A percentile compares a stretch with the other conserved stretches of the same genome.
Evolutionary conservation across 2,888 invertebrate genomes (phyloP).

Genomic region (Eupeodes luniger): DNA sequence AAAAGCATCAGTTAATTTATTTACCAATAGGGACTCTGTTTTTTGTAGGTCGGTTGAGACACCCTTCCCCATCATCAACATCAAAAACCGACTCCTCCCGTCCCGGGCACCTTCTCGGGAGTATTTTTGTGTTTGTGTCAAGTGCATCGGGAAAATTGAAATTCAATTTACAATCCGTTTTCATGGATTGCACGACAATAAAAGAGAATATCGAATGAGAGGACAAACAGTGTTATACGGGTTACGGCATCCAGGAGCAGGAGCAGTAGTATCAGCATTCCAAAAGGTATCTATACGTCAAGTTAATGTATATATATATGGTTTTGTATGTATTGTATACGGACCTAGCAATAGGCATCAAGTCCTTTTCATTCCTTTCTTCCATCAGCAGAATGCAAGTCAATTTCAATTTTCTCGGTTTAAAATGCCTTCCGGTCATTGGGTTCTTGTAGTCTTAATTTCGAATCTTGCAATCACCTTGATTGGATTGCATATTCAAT

Average conservation of each 20-base stretch:
- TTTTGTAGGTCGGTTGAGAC: conserved; percentile 3
- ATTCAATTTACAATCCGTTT: conserved; percentile 70
- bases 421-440: conserved; percentile 25
- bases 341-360: not conserved
- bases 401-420: conserved; percentile 21
- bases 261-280: not conserved
- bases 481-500: conserved; percentile 70
- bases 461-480: conserved; percentile 41
- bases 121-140: conserved; percentile 27
- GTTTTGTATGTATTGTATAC: not conserved
- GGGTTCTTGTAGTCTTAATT: conserved; percentile 17
- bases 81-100: too few species aligned
- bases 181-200: conserved; percentile 50
- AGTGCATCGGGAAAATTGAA: conserved; percentile 58
- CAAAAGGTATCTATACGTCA: not conserved
- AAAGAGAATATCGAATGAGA: conserved; percentile 52
- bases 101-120: not conserved
- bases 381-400: conserved; percentile 9
- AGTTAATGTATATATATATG: too few species aligned
- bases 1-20: conserved; percentile 59
- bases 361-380: not conserved
- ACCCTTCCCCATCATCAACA: not conserved
- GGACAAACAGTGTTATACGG: not conserved
- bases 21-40: conserved; percentile 25
- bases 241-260: not conserved